These are phyloP conservation scores for Coptodon rendalli DNA, from an alignment of 2,113 vertebrate species.

Conservation along the genomic window DNA sequence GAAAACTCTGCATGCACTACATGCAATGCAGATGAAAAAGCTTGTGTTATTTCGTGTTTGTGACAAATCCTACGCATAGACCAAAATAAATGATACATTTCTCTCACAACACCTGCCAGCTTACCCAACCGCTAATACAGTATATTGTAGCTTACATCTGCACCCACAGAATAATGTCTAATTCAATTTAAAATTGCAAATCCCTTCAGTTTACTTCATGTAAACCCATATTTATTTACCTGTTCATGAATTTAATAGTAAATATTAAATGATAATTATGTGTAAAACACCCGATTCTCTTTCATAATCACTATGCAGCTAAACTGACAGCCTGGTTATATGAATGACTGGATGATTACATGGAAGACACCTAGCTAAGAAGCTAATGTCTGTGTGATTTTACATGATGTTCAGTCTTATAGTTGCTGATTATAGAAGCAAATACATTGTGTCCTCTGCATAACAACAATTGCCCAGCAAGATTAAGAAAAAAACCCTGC, in stretches of 20 bases:
- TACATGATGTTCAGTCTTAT: not conserved
- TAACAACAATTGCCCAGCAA: not conserved
- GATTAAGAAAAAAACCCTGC: fast-evolving
- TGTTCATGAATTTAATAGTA: not conserved
- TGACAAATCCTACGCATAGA: not conserved
- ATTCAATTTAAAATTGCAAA: not conserved
- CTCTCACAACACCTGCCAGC: not conserved
- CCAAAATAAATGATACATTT: not conserved
- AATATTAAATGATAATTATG: not conserved
- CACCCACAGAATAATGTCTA: not conserved
- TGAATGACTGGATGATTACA: not conserved
- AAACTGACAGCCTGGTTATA: not conserved
- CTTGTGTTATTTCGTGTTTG: not conserved
- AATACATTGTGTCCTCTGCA: not conserved
- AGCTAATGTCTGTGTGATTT: not conserved
- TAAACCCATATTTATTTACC: not conserved
- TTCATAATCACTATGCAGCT: not conserved
- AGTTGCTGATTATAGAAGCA: not conserved
- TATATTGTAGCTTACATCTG: not conserved
- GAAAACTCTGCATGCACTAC: not conserved
- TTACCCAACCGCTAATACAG: not conserved
- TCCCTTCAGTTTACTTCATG: not conserved
- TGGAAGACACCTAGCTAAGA: not conserved
- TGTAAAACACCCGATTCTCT: not conserved
- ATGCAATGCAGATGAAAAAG: not conserved